Evolutionary conservation across 2,888 invertebrate genomes (phyloP).

Genomic region (Aethes cnicana): DNA sequence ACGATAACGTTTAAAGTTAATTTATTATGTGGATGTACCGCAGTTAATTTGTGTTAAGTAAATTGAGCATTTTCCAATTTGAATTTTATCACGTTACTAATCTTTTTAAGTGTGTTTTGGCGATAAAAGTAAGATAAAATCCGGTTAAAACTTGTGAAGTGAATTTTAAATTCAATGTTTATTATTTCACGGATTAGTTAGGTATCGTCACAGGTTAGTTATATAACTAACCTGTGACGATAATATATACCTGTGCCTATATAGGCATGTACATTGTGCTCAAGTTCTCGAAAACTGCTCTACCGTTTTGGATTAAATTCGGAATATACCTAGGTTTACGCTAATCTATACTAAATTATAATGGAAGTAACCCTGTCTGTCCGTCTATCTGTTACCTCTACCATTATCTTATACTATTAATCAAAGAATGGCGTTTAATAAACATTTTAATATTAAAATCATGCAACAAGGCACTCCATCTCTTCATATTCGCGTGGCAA

Average conservation of each 20-base stretch:
- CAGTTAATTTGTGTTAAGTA: constrained; percentile 17
- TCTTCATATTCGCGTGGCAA: neutral
- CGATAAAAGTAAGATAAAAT: constrained; percentile 13
- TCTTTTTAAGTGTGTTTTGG: constrained; percentile 15
- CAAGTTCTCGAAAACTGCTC: no score
- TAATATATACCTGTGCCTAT: no score
- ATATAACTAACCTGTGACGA: neutral
- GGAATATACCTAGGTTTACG: no score
- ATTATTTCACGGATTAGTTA: neutral
- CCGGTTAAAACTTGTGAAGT: neutral
- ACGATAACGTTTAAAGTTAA: constrained; percentile 1
- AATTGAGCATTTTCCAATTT: constrained; percentile 16
- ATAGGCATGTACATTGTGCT: no score
- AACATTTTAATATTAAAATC: neutral
- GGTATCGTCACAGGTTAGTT: neutral
- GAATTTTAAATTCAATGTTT: constrained; percentile 6
- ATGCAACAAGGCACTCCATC: constrained; percentile 1
- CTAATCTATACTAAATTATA: no score
- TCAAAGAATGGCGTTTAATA: no score
- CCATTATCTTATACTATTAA: no score
- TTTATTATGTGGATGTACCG: constrained; percentile 9
- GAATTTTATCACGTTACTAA: constrained; percentile 20
- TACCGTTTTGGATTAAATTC: no score
- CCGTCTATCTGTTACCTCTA: no score
- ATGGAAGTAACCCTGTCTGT: no score